Percentiles rank a stretch among this genome's conserved stretches.
These are phyloP conservation scores for Holothuria scabra DNA, from an alignment of 53 echinoderm and acorn worm species.

Conservation along the genomic window DNA sequence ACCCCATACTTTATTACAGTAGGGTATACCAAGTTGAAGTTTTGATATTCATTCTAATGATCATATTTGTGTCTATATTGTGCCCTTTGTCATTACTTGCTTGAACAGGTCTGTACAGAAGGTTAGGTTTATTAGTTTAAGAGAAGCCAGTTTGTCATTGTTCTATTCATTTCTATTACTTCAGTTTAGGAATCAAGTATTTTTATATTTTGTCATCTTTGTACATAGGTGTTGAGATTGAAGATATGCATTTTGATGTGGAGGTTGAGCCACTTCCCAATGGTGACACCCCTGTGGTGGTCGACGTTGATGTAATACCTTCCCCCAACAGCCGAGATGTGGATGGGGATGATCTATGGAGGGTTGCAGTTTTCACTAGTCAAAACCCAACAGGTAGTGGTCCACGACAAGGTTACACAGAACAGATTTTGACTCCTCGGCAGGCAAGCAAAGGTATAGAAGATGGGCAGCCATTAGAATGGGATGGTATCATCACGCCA, in stretches of 20 bases:
- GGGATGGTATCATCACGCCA: conserved; percentile 50
- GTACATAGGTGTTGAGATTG: conserved; percentile 60
- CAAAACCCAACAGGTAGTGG: conserved; percentile 72
- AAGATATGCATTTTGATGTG: conserved; percentile 59
- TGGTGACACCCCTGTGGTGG: conserved; percentile 42
- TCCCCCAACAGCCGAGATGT: conserved; percentile 63
- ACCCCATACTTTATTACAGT: too few relatives aligned
- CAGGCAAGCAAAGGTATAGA: conserved; percentile 65
- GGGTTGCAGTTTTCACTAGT: conserved; percentile 78
- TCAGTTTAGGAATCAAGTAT: too few relatives aligned
- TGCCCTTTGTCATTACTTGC: too few relatives aligned
- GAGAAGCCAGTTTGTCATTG: too few relatives aligned
- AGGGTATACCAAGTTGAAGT: too few relatives aligned
- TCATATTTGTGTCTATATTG: too few relatives aligned
- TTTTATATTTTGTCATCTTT: too few relatives aligned
- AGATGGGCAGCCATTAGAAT: conserved; percentile 63
- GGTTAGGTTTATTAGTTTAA: too few relatives aligned
- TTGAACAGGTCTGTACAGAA: too few relatives aligned
- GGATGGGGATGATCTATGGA: conserved; percentile 77
- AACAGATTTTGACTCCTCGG: conserved; percentile 62
- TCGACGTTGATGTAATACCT: conserved; percentile 50
- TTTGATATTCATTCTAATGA: too few relatives aligned
- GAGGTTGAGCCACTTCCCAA: conserved; percentile 37
- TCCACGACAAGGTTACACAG: conserved; percentile 67
- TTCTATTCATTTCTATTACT: too few relatives aligned